A percentile compares a stretch with the other conserved stretches of the same genome.
Conservation (phyloP, 2,113 vertebrate genomes). For the Xenopus tropicalis region UCB_Xtro_10.0 CM004444.2:63863501-63864000, state of each 20-base stretch:
- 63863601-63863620: too few species aligned
- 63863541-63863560: too few species aligned
- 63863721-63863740: too few species aligned
- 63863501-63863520: too few species aligned
- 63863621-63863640: too few species aligned
- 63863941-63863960: slow-evolving; percentile 93
- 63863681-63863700: too few species aligned
- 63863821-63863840: slow-evolving; percentile 91
- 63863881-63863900: slow-evolving; percentile 91
- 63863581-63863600: too few species aligned
- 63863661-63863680: background rate
- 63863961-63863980: slow-evolving; percentile 70
- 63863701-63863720: background rate
- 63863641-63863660: background rate
- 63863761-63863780: background rate
- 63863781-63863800: background rate
- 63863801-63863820: slow-evolving; percentile 53
- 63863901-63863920: slow-evolving; percentile 94
- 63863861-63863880: slow-evolving; percentile 95
- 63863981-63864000: slow-evolving; percentile 97
- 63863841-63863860: slow-evolving; percentile 90
- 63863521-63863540: too few species aligned
- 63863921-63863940: slow-evolving; percentile 96
- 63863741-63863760: too few species aligned
- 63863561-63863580: too few species aligned